Percentiles rank a stretch among this genome's conserved stretches.
Conservation (phyloP, 2,797 vertebrate species). For the Neosilurus mollespiculum region DNA sequence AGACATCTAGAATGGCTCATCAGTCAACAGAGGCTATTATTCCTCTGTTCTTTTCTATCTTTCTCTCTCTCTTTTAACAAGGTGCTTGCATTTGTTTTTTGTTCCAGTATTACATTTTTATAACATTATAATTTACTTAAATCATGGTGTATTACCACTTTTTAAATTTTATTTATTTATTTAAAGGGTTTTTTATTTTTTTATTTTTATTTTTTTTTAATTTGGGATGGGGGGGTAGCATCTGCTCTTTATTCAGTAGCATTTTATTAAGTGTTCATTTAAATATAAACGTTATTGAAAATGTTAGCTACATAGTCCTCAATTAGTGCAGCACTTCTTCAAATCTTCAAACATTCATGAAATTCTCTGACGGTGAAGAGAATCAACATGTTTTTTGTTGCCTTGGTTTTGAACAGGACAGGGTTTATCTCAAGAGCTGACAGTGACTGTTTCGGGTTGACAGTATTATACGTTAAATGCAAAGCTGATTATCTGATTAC, state of each 20-base stretch:
- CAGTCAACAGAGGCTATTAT: constrained; percentile 27
- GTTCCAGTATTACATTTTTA: neutral
- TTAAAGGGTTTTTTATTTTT: too few relatives aligned
- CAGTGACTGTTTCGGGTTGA: neutral
- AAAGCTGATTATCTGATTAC: neutral
- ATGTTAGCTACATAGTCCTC: neutral
- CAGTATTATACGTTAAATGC: neutral
- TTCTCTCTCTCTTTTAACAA: neutral
- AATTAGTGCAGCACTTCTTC: constrained; percentile 5
- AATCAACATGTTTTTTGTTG: neutral
- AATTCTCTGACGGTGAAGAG: constrained; percentile 2
- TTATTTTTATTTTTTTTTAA: too few relatives aligned
- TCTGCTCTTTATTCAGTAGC: constrained; percentile 2
- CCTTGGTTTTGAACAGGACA: neutral
- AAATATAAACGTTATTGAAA: constrained; percentile 16
- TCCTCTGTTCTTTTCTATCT: neutral
- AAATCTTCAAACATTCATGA: constrained; percentile 20
- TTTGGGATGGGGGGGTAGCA: neutral
- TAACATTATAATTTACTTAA: constrained; percentile 8
- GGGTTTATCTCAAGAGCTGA: neutral
- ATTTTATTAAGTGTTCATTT: neutral
- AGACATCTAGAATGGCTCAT: constrained; percentile 35
- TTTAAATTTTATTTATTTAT: too few relatives aligned
- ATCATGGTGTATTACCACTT: neutral
- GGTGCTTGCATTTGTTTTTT: constrained; percentile 12